A percentile compares a stretch with the other conserved stretches of the same genome.
These are phyloP conservation scores for Apamea anceps DNA, from an alignment of 2,888 invertebrate genomes.

Conservation along the genomic window DNA sequence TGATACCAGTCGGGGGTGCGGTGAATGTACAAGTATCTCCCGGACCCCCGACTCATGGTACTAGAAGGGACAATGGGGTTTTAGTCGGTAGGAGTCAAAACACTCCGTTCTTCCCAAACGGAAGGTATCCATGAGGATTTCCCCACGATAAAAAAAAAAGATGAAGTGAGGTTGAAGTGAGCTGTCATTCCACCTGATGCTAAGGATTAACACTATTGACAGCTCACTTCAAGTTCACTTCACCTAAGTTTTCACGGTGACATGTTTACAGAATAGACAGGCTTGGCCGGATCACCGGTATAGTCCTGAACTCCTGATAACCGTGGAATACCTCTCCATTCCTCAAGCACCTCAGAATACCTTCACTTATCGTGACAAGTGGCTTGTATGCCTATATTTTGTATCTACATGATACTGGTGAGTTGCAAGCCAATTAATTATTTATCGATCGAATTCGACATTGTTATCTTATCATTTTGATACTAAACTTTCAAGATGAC, in stretches of 20 bases:
- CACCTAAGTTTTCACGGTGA: background rate
- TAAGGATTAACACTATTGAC: background rate
- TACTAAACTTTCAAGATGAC: conserved; percentile 12
- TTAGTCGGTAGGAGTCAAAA: too few species aligned
- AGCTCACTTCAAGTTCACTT: background rate
- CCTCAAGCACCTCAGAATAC: background rate
- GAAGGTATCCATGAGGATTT: too few species aligned
- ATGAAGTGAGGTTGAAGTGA: too few species aligned
- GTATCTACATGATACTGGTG: conserved; percentile 4
- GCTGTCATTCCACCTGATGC: too few species aligned
- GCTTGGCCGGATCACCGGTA: background rate
- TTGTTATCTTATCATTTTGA: conserved; percentile 18
- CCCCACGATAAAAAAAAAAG: too few species aligned
- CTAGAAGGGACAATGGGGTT: too few species aligned
- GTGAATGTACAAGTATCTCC: too few species aligned
- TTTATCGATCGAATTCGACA: conserved; percentile 16
- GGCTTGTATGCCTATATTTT: background rate
- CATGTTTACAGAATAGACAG: background rate
- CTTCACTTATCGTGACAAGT: conserved; percentile 1
- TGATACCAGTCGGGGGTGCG: too few species aligned
- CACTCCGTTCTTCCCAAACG: too few species aligned
- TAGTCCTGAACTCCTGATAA: background rate
- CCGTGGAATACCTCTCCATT: background rate
- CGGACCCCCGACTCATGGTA: too few species aligned
- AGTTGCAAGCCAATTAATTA: conserved; percentile 10